Base-by-base conservation (phyloP, 2,797 vertebrate genomes). In the Eutrigla gurnardus region DNA sequence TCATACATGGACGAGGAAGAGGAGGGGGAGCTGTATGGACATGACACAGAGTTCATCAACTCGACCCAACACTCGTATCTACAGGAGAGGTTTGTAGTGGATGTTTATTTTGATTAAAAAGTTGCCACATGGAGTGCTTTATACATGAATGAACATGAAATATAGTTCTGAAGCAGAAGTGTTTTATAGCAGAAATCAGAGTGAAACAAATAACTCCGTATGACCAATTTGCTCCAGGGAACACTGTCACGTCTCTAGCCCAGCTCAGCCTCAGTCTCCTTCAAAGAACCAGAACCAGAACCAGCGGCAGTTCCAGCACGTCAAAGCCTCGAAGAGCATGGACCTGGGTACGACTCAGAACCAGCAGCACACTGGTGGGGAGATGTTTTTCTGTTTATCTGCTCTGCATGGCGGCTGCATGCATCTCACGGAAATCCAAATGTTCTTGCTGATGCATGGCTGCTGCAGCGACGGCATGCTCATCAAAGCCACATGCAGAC, bases 241-340 rank as follows among this genome's bases (percentile, higher is more conserved):
- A 60, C 80, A 46, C 52, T 62, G 62, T 17, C 81, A 71, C n/a
- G 40, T 49, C 37, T 84, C 77, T 0, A 70, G n/a, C 70, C 42
- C 17, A 2, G 90, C 89, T 59, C 84, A 89, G 64, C 90, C 86
- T 1, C 89, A 89, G 86, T 49, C 73, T 69, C 87, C 86, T 4
- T 13, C 33, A 78, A 86, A 89, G 79, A 83, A 5, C 78, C 85
- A 58, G 55, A 53, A 8, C 33, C 54, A 69, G 78, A 77, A 60
- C 78, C 89, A 86, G 78, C 73, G 62, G 75, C 96, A 97, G 90
- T 92, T 93, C 91, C 95, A 96, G 90, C 96, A 96, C 75, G 92
- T 98, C 53, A 98, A 98, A 92, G 93, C 96, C 65, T 99, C 97
- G 4, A 98, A 98, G 90, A 99, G 97, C 95, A 98, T 98, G 97